phyloP scores from a whole-genome alignment of 2,797 vertebrate genomes.

The Manis javanica region DNA sequence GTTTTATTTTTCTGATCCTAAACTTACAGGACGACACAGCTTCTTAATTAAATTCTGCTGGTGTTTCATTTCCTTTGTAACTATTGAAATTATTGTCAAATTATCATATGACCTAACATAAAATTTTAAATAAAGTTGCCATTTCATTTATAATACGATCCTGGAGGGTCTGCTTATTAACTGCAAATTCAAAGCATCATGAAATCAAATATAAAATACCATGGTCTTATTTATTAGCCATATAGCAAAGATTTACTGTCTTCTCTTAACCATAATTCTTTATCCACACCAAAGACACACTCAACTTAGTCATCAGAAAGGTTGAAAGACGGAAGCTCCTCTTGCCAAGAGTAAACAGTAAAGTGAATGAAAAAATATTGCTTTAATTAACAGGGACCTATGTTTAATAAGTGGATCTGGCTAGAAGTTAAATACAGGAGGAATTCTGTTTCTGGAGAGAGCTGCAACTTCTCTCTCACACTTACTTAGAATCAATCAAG shows the following conservation, averaged over 20 bases:
- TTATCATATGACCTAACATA: constrained; percentile 45
- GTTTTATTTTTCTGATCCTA: constrained; percentile 57
- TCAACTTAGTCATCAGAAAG: constrained; percentile 69
- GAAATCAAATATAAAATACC: constrained; percentile 59
- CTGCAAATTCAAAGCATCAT: constrained; percentile 51
- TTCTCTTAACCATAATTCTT: constrained; percentile 53
- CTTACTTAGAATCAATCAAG: background rate
- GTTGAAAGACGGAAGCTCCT: constrained; percentile 25
- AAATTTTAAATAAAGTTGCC: constrained; percentile 59
- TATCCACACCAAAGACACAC: constrained; percentile 57
- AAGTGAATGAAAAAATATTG: constrained; percentile 64
- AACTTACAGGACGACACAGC: constrained; percentile 33
- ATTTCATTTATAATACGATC: constrained; percentile 52
- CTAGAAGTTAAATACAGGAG: background rate
- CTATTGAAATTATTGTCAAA: constrained; percentile 39
- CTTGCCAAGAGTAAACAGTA: constrained; percentile 56
- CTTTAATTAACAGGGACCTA: constrained; percentile 1
- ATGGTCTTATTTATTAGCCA: constrained; percentile 45
- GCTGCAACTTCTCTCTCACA: background rate
- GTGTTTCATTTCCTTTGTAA: constrained; percentile 57
- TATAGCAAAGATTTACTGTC: constrained; percentile 10
- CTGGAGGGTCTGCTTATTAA: constrained; percentile 46
- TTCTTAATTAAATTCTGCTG: constrained; percentile 43
- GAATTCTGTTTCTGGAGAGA: background rate
- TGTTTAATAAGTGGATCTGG: background rate